Evolutionary conservation across 2,888 invertebrate genomes (phyloP).

Genomic region (Drosophila demipolita): DNA sequence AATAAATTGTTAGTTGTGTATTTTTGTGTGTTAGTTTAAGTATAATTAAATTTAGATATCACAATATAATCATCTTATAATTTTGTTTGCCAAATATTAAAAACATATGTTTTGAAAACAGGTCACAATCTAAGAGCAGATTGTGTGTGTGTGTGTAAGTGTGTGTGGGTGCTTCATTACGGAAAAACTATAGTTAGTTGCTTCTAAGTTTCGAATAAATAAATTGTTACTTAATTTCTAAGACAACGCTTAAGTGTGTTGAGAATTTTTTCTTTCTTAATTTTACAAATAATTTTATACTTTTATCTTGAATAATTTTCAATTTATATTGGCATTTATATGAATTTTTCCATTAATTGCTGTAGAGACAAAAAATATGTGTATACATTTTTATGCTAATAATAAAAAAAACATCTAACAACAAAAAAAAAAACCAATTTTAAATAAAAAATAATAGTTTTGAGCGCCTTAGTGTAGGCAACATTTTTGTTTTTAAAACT

Average conservation of each 20-base stretch:
- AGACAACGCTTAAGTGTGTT: constrained; percentile 26
- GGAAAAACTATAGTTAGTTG: constrained; percentile 33
- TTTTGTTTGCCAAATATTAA: constrained; percentile 52
- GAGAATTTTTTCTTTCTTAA: constrained; percentile 39
- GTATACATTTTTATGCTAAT: constrained; percentile 14
- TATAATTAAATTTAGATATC: constrained; percentile 72
- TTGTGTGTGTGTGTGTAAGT: constrained; percentile 19
- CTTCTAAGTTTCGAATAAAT: constrained; percentile 40
- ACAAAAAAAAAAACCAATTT: constrained; percentile 17
- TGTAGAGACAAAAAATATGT: constrained; percentile 14
- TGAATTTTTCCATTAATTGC: constrained; percentile 32
- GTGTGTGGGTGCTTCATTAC: constrained; percentile 9
- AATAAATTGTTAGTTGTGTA: constrained; percentile 7
- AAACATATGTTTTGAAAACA: constrained; percentile 30
- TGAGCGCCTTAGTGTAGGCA: constrained; percentile 15
- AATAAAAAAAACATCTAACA: neutral
- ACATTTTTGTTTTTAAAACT: constrained; percentile 11
- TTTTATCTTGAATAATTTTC: constrained; percentile 6
- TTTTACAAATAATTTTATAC: constrained; percentile 31
- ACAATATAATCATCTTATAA: constrained; percentile 72
- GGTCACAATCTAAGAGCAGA: constrained; percentile 1
- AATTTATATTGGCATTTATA: constrained; percentile 25
- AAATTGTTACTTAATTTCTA: constrained; percentile 35
- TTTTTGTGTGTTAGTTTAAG: constrained; percentile 32
- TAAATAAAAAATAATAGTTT: constrained; percentile 6